Evolutionary conservation across 2,113 vertebrate species (phyloP).

Genomic region (Sebastes fasciatus): DNA sequence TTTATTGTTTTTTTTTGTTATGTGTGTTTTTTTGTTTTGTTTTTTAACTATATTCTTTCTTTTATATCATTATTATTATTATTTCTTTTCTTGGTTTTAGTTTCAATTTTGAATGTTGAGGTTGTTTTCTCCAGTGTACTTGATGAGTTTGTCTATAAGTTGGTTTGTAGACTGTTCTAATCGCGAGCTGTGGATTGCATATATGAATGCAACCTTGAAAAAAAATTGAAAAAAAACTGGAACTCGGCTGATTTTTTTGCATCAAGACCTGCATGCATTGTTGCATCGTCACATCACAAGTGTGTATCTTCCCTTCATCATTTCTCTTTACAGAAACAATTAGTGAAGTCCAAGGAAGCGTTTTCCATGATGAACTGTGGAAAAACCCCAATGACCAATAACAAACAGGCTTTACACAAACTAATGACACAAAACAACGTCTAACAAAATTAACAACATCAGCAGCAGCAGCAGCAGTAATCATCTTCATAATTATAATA

Average conservation of each 20-base stretch:
- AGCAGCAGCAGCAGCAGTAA: neutral
- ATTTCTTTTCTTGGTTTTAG: too few species aligned
- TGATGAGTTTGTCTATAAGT: too few species aligned
- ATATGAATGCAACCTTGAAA: too few species aligned
- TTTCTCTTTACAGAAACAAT: constrained; percentile 9
- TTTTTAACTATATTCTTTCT: too few species aligned
- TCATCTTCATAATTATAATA: constrained; percentile 4
- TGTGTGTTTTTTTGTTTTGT: too few species aligned
- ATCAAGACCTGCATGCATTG: neutral
- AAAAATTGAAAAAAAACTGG: neutral
- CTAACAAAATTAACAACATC: constrained; percentile 22
- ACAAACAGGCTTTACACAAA: constrained; percentile 9
- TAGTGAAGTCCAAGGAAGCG: constrained; percentile 9
- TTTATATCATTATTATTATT: too few species aligned
- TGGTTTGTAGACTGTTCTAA: too few species aligned
- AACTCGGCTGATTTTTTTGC: neutral
- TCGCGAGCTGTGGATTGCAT: too few species aligned
- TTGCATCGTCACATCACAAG: neutral
- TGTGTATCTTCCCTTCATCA: neutral
- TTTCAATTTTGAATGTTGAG: too few species aligned
- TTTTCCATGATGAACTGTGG: constrained; percentile 13
- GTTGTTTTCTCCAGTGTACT: too few species aligned
- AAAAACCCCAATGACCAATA: constrained; percentile 5
- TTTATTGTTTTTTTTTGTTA: too few species aligned
- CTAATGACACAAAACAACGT: constrained; percentile 25